Base-by-base conservation (phyloP, 2,888 invertebrate genomes). In the Tinea trinotella region DNA sequence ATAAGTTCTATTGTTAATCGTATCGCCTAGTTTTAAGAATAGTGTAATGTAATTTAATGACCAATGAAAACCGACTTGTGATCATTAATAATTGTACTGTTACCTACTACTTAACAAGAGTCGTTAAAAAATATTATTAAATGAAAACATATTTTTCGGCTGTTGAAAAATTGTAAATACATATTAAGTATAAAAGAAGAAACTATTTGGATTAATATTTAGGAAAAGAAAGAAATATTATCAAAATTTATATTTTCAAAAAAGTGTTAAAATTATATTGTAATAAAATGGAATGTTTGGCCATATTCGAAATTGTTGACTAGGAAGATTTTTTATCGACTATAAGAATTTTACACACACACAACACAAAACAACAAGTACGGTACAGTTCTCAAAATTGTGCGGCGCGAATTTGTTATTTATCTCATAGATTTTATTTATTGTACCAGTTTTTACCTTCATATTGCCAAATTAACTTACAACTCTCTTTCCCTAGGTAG, bases 11-110 rank as follows among this genome's bases (percentile, higher is more conserved):
- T 79, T 83, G 83, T 83, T 84, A 80, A 69, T 60, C 76, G 84
- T 81, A 81, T 78, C 69, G 68, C 70, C 72, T 80, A 82, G 79
- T 66, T 64, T 61, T 84, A 84, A 85, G 85, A 68, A 79, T 84
- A 84, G 77, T 81, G 74, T 84, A 85, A 84, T 75, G 82, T 85
- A 84, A 83, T 83, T 85, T 87, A 86, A 85, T 87, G 87, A 87
- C 87, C 87, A 87, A 87, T 87, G 87, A 87, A 87, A 86, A 87
- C 87, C 86, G 84, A 86, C 85, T 86, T 87, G 87, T 87, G 87
- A 87, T 87, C 87, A 87, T 84, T 85, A 85, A 87, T 86, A 87
- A 87, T 87, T 87, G 87, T 87, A 87, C 87, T 87, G 87, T 87
- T 85, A 85, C 85, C 85, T 85, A 85, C 84, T 85, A 85, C 85